Evolutionary conservation across 2,888 invertebrate genomes (phyloP), one percentile per base, ranked within the genome.

Genomic region (Agelastica alni): DNA sequence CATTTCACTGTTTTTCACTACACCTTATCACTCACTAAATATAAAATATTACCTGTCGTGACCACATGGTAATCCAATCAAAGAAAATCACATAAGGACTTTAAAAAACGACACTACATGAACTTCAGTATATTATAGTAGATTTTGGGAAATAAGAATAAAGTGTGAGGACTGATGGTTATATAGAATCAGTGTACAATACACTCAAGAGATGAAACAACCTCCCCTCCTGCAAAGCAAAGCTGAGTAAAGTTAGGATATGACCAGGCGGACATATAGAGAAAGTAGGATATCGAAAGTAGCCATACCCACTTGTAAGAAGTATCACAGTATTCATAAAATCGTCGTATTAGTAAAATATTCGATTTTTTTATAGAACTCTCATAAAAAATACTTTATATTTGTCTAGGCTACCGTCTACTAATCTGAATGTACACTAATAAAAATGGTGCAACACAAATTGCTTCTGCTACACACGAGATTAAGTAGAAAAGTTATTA

Each of bases 211-310:
- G 58, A 58, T 59, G 58, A 58, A 39, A 17, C 20, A 39, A 4
- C 20, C 53, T 56, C 67, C 67, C 62, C 66, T 58, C 60, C 57
- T 49, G 36, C 37, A 48, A 37, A 36, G 48, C 56, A 48, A 56
- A 61, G 48, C 59, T 61, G 53, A 62, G 58, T 57, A 60, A 49
- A 60, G 59, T 58, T 64, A 63, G 64, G 62, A 67, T 67, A 63
- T 61, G 60, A 66, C 61, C 66, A 69, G 63, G 65, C 69, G 65
- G 67, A 69, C 70, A 64, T 65, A 60, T 60, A 65, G 69, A 70
- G 70, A 70, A 70, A 70, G 70, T 70, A 70, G 69, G 69, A 70
- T 69, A 64, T 67, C 66, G 70, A 70, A 70, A 70, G 70, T 70
- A 66, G 70, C 66, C 64, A 64, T 68, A 62, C 66, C 65, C 65